Conservation (phyloP, 1,140 invertebrate species). For the Apis laboriosa region DNA sequence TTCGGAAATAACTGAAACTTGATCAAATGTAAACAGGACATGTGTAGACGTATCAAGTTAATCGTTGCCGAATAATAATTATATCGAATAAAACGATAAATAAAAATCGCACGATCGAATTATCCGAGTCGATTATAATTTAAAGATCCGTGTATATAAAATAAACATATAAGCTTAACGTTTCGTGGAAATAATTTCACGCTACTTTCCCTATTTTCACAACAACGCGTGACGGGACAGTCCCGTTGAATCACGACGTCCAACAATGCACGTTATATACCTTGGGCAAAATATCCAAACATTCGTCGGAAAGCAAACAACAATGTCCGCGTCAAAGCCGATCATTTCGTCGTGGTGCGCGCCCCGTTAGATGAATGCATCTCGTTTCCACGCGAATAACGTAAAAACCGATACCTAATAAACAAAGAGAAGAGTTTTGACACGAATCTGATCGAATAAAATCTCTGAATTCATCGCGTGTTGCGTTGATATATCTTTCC, state of each 20-base stretch:
- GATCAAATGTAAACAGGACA: constrained; percentile 5
- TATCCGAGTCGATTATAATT: too few relatives aligned
- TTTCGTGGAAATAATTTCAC: not conserved
- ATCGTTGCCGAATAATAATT: too few relatives aligned
- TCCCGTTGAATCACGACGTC: not conserved
- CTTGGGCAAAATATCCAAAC: not conserved
- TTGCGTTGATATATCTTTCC: too few relatives aligned
- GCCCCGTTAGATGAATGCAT: too few relatives aligned
- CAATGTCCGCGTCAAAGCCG: not conserved
- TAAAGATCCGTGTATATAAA: not conserved
- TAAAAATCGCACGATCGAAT: too few relatives aligned
- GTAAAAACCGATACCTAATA: constrained; percentile 8
- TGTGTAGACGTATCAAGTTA: too few relatives aligned
- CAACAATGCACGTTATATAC: not conserved
- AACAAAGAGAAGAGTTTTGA: not conserved
- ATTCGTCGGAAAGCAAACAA: not conserved
- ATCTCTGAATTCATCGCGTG: not conserved
- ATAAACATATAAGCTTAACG: not conserved
- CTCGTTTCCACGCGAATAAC: not conserved
- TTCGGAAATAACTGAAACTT: not conserved
- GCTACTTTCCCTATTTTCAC: not conserved
- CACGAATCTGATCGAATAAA: not conserved
- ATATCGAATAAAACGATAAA: too few relatives aligned
- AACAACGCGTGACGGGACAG: not conserved
- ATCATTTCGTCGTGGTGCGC: not conserved